Base-by-base conservation (phyloP, 2,888 invertebrate species). In the Rhodophaea formosa region DNA sequence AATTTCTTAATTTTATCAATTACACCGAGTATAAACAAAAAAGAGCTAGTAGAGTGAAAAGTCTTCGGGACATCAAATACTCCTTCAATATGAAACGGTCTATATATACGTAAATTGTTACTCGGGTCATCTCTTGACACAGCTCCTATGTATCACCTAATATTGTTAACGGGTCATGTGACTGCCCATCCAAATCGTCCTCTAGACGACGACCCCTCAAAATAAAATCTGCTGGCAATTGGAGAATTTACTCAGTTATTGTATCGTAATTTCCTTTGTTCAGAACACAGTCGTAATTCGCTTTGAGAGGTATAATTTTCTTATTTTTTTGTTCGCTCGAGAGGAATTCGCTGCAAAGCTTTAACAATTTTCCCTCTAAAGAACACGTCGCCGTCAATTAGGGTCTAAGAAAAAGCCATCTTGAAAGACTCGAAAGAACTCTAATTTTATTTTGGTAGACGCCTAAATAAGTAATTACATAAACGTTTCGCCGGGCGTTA, bases 381-480 rank as follows among this genome's bases (percentile, higher is more conserved):
- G 59, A 64, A 69, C 64, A 65, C 65, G 69, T 70, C 69, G 59
- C 65, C 65, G 64, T 64, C 70, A 70, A 74, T 73, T 71, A 70
- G 56, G 66, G 60, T 65, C 58, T 57, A 54, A 57, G 47, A 46
- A 56, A 59, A 47, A 59, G 32, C 52, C 62, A 57, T 53, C 53
- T 44, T 43, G 56, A 56, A 53, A 58, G 60, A 63, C 60, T 68
- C 55, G 59, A 56, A 60, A 65, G 35, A 51, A 59, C 58, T 59
- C 62, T 70, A 63, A 71, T 75, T 69, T 39, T 62, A 59, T 71
- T 70, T 64, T 6, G 1, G 51, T 35, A 16, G 32, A 51, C 39
- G 35, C 8, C 51, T 35, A 7, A 16, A 51, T 39, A 14, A 49
- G 14, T 32, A 8, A 51, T 6, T 32, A 14, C 32, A 29, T 29